These are phyloP conservation scores for Olivierus martensii DNA, from an alignment of 1,140 invertebrate genomes.

Conservation along the genomic window DNA sequence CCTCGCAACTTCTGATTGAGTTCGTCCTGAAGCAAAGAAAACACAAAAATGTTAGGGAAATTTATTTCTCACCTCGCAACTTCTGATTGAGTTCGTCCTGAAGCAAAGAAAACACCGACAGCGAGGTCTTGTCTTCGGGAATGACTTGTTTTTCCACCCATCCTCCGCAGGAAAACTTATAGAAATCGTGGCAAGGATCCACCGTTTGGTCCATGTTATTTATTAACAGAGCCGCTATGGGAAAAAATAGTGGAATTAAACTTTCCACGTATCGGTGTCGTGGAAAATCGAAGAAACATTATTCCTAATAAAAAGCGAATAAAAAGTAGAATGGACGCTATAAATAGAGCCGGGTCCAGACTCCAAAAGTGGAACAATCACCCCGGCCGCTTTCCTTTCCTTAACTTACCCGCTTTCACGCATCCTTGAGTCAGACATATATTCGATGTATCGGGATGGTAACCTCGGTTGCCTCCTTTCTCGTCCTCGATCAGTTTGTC, in stretches of 20 bases:
- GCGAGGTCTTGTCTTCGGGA: slow-evolving; percentile 61
- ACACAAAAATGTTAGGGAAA: no score
- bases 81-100: slow-evolving; percentile 65
- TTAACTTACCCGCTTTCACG: slow-evolving; percentile 22
- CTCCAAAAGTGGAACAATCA: no score
- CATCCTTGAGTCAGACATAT: slow-evolving; percentile 25
- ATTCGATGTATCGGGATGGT: slow-evolving; percentile 3
- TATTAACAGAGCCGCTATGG: slow-evolving; percentile 47
- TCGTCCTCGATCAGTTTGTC: no score
- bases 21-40: slow-evolving; percentile 61
- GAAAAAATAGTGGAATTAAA: background rate
- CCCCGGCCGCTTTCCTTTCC: no score
- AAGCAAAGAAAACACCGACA: slow-evolving; percentile 65
- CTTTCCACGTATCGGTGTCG: background rate
- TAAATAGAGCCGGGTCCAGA: no score
- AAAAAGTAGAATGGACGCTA: background rate
- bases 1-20: slow-evolving; percentile 68
- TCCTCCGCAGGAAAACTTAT: slow-evolving; percentile 56
- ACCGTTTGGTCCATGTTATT: slow-evolving; percentile 53
- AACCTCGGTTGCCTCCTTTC: no score
- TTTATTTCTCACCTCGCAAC: no score
- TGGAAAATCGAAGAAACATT: no score
- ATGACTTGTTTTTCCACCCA: slow-evolving; percentile 48
- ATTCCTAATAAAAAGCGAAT: no score
- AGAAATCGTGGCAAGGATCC: slow-evolving; percentile 71